Base-by-base conservation (phyloP, 2,113 vertebrate species). In the Boleophthalmus pectinirostris region DNA sequence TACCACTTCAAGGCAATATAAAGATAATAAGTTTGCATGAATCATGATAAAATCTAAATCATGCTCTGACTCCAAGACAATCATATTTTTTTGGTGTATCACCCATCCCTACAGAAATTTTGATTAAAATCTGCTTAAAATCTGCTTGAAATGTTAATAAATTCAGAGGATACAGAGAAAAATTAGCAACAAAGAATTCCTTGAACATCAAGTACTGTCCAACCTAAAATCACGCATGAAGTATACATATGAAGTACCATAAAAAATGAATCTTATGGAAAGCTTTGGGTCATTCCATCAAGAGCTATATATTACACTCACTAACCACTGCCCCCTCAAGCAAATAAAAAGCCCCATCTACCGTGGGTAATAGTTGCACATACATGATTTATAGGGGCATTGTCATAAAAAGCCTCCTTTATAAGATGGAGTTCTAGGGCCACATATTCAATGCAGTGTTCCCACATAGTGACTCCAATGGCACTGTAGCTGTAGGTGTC, bases 401-500 rank as follows among this genome's bases (percentile, higher is more conserved):
- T 81, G 74, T 76, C 45, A 78, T 65, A 61, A 54, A 58, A 57
- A 65, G 65, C 56, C 68, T 72, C 67, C 78, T 68, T 72, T 64
- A n/a, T 64, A 61, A 61, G 75, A 80, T 35, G 29, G 71, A 69
- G 46, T 65, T 58, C 66, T 68, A 73, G 73, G 35, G 51, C 51
- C 54, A 81, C 82, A 82, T 66, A 78, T 72, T 46, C 15, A 77
- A 82, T 51, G 65, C 51, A 82, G 74, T 65, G 58, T 82, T 74
- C 81, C 78, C 74, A 79, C 79, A 77, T 68, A 65, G 51, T 57
- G 56, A 75, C 82, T 77, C 63, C 64, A 14, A 63, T 77, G 74
- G 72, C 76, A 77, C 68, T 35, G 58, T 70, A 69, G 80, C 71
- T 78, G 70, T 68, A 70, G 72, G 72, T 58, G 75, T 73, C 81